phyloP scores from a whole-genome alignment of 2,113 vertebrate genomes.

The Anas platyrhynchos region DNA sequence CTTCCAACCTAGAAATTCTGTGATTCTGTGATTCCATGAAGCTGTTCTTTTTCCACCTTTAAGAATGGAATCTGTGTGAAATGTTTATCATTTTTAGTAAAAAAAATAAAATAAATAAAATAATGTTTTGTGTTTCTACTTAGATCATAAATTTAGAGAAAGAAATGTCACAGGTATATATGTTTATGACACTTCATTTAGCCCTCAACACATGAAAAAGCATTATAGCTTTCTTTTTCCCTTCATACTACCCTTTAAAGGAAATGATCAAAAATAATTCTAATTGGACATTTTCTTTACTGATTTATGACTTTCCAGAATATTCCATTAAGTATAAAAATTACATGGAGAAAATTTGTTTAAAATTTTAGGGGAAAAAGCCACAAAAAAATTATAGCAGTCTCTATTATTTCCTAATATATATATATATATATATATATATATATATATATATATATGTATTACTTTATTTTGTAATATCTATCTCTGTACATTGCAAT shows the following conservation, averaged over 20 bases:
- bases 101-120: not conserved
- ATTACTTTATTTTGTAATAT: not conserved
- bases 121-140: not conserved
- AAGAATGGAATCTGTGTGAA: not conserved
- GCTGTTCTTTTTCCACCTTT: not conserved
- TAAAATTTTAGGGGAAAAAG: not conserved
- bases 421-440: not conserved
- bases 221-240: not conserved
- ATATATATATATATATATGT: not conserved
- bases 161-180: not conserved
- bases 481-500: not conserved
- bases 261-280: not conserved
- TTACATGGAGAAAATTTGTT: not conserved
- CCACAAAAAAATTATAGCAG: not conserved
- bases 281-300: not conserved
- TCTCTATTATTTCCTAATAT: not conserved
- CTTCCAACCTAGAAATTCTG: too few species aligned
- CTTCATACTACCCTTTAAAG: not conserved
- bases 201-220: not conserved
- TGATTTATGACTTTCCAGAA: not conserved
- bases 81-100: not conserved
- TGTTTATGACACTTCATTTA: not conserved
- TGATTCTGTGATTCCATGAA: not conserved
- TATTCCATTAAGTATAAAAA: not conserved
- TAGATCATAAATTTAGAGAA: not conserved